Evolutionary conservation across 1,140 invertebrate species (phyloP).

Genomic region (Sesamia nonagrioides): DNA sequence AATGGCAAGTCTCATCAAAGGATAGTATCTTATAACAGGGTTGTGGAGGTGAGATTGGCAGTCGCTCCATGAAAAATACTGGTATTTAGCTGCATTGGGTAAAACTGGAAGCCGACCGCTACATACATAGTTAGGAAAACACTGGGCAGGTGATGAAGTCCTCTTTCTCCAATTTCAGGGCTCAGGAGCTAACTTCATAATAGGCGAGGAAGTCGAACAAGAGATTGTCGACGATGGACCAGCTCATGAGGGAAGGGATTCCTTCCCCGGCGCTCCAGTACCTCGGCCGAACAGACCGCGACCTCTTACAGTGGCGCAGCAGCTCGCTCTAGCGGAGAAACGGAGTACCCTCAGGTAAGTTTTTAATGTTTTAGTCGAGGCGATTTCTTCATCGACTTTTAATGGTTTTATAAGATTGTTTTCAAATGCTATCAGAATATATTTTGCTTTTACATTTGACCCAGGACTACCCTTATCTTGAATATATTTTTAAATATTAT

Average conservation of each 20-base stretch:
- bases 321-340: conserved; percentile 81
- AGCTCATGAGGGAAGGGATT: conserved; percentile 75
- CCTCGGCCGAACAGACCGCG: conserved; percentile 70
- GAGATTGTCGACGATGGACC: conserved; percentile 73
- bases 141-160: no score
- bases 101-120: no score
- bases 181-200: conserved; percentile 69
- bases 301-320: conserved; percentile 74
- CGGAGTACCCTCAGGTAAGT: conserved; percentile 77
- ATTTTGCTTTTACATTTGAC: no score
- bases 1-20: no score
- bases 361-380: neutral
- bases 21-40: no score
- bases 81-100: no score
- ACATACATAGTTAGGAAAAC: no score
- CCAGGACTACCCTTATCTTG: no score
- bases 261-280: conserved; percentile 72
- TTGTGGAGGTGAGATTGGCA: no score
- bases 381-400: neutral
- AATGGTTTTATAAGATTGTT: neutral
- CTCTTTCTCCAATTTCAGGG: conserved; percentile 44
- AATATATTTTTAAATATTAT: no score
- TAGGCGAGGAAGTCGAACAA: conserved; percentile 71
- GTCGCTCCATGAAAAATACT: no score
- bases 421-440: neutral